These are phyloP conservation scores for Saxidomus purpurata DNA, from an alignment of 1,140 invertebrate genomes.

Conservation along the genomic window DNA sequence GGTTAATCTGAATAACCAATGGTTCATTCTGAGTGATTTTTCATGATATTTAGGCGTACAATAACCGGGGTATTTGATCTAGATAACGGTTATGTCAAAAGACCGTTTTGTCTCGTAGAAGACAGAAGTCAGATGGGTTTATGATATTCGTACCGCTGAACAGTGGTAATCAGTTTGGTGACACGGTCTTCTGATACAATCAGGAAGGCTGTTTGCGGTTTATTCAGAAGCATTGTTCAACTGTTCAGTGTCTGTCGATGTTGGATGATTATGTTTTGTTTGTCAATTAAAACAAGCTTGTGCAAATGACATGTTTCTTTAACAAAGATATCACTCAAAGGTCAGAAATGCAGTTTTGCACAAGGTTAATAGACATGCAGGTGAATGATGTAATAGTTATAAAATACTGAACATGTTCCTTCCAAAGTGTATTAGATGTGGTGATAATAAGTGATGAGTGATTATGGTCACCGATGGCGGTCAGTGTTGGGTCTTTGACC, in stretches of 20 bases:
- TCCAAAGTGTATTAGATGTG: no score
- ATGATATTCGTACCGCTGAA: not conserved
- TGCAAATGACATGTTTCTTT: not conserved
- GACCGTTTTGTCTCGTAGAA: not conserved
- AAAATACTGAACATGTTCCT: no score
- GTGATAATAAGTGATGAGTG: no score
- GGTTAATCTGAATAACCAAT: not conserved
- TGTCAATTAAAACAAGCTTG: not conserved
- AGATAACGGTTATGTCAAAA: not conserved
- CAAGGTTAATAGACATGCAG: no score
- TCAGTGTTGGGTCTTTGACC: no score
- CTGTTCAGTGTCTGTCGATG: constrained; percentile 26
- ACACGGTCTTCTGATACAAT: not conserved
- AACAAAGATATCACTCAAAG: not conserved
- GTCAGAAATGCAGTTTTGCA: no score
- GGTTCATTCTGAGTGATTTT: not conserved
- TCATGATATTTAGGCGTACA: not conserved
- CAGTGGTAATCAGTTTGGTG: constrained; percentile 20
- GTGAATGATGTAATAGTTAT: no score
- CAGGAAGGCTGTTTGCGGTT: not conserved
- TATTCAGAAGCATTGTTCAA: not conserved
- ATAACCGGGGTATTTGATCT: not conserved
- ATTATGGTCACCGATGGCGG: no score
- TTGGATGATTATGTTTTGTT: not conserved
- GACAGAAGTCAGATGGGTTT: constrained; percentile 10